Percentiles rank a stretch among this genome's conserved stretches.
phyloP scores from a whole-genome alignment of 2,888 invertebrate genomes.

The Prosopocoilus inquinatus region DNA sequence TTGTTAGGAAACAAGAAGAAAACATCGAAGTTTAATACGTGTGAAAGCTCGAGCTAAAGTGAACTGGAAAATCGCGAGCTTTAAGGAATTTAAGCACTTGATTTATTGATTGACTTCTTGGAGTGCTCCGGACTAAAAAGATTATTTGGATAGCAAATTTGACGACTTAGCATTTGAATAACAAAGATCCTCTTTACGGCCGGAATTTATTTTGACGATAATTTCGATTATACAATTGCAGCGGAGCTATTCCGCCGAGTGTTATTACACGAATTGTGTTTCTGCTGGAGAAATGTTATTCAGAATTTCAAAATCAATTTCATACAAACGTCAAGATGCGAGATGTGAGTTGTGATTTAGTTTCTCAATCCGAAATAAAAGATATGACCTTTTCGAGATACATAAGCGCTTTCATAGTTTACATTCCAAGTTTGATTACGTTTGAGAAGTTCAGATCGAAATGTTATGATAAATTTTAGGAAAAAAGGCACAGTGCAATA shows the following conservation, averaged over 20 bases:
- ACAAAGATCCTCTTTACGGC: constrained; percentile 22
- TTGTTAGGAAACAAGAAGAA: constrained; percentile 17
- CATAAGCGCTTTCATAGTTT: constrained; percentile 17
- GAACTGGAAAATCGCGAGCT: constrained; percentile 34
- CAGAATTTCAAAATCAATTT: constrained; percentile 20
- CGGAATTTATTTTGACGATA: background rate
- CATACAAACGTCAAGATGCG: constrained; percentile 17
- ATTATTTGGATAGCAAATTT: constrained; percentile 36
- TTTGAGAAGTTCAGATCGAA: too few relatives aligned
- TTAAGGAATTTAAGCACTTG: constrained; percentile 32
- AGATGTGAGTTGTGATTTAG: constrained; percentile 22
- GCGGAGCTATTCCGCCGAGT: background rate
- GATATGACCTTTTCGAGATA: constrained; percentile 20
- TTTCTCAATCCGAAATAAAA: constrained; percentile 23
- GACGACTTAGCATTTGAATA: constrained; percentile 31
- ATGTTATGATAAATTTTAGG: too few relatives aligned
- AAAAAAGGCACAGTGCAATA: too few relatives aligned
- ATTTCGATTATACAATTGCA: background rate
- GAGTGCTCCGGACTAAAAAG: constrained; percentile 28
- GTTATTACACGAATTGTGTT: constrained; percentile 1
- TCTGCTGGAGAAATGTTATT: too few relatives aligned
- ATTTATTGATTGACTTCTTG: constrained; percentile 38
- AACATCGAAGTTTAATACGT: constrained; percentile 32
- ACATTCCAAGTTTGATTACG: too few relatives aligned
- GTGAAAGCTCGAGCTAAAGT: constrained; percentile 35